These are phyloP conservation scores for Astatoreochromis straeleni DNA, from an alignment of 2,113 vertebrate genomes.

Conservation along the genomic window DNA sequence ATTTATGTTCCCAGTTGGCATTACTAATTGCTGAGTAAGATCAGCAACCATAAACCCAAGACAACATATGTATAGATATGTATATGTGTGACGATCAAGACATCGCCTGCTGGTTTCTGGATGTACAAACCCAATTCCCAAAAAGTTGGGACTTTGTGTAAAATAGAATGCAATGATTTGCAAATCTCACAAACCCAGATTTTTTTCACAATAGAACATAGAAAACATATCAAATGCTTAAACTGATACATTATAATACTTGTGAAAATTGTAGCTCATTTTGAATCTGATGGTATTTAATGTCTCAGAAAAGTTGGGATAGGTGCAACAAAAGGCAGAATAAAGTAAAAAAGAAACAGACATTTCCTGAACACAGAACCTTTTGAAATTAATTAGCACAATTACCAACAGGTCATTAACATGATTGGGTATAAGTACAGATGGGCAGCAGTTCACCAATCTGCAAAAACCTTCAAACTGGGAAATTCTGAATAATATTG, in stretches of 20 bases:
- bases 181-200: background rate
- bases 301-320: background rate
- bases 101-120: background rate
- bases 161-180: background rate
- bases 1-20: background rate
- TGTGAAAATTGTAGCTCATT: background rate
- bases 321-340: background rate
- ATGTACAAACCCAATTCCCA: background rate
- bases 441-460: background rate
- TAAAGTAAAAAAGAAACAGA: background rate
- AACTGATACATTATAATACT: accelerated
- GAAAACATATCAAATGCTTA: background rate
- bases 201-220: background rate
- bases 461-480: background rate
- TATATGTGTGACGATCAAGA: background rate
- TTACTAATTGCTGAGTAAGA: background rate
- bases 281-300: background rate
- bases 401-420: background rate
- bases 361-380: background rate
- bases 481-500: background rate
- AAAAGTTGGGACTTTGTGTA: background rate
- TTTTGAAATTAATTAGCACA: background rate
- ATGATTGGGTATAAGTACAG: background rate
- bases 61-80: background rate
- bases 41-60: background rate